These are phyloP conservation scores for Xanthorhoe designata DNA, from an alignment of 2,888 invertebrate species.

Conservation along the genomic window DNA sequence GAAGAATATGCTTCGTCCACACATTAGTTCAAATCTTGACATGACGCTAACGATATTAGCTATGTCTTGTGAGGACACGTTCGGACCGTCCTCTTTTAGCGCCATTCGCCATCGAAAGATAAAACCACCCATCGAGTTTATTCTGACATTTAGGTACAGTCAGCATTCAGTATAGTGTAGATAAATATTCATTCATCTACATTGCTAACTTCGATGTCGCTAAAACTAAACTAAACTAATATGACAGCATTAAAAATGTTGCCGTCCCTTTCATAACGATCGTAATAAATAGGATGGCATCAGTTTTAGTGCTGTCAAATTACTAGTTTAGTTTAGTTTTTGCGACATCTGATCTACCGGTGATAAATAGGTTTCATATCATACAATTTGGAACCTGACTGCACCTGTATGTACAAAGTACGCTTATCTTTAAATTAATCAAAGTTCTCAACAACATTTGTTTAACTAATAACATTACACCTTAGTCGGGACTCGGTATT, in stretches of 20 bases:
- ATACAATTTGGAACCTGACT: background rate
- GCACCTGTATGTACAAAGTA: background rate
- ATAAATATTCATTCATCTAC: too few species aligned
- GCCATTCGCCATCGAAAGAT: background rate
- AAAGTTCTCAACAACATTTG: background rate
- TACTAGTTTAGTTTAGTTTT: too few species aligned
- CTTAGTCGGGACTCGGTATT: slow-evolving; percentile 1
- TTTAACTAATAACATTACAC: slow-evolving; percentile 18
- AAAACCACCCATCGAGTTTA: background rate
- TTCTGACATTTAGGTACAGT: background rate
- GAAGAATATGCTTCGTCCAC: background rate
- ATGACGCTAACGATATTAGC: background rate
- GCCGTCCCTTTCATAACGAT: too few species aligned
- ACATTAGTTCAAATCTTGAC: background rate
- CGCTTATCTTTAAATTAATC: slow-evolving; percentile 8
- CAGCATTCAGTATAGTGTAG: background rate
- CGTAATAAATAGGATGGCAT: too few species aligned
- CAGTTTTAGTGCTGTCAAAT: too few species aligned
- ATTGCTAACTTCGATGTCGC: too few species aligned
- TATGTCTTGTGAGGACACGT: background rate
- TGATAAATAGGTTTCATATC: too few species aligned
- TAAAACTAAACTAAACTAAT: too few species aligned
- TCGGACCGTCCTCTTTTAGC: background rate
- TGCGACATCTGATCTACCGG: too few species aligned
- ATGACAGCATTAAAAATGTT: too few species aligned